A percentile compares a stretch with the other conserved stretches of the same genome.
Conservation (phyloP, 2,113 vertebrate species). For the Tragelaphus buxtoni region DNA sequence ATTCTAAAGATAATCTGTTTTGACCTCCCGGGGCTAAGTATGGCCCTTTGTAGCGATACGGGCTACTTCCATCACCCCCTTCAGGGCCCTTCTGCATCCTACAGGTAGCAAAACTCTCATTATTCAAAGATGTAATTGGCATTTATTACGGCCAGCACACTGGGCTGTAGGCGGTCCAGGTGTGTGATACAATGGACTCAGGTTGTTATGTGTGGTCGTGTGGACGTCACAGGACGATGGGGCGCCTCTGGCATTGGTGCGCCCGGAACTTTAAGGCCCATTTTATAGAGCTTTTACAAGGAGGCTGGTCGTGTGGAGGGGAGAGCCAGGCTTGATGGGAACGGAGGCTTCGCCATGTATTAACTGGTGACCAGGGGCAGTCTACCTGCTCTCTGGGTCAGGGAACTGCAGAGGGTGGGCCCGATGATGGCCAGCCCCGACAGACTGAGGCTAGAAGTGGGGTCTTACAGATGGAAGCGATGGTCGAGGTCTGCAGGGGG, state of each 20-base stretch:
- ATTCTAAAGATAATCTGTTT: neutral
- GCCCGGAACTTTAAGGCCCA: neutral
- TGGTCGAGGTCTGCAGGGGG: too few relatives aligned
- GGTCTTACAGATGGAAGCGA: neutral
- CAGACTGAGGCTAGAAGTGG: neutral
- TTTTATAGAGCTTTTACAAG: slow-evolving; percentile 48
- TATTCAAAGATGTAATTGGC: slow-evolving; percentile 32
- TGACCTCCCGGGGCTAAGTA: neutral
- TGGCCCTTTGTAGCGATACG: neutral
- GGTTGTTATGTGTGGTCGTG: neutral
- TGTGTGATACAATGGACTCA: neutral
- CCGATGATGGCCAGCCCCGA: neutral
- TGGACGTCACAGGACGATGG: neutral
- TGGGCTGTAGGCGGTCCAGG: neutral
- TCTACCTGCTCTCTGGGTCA: neutral
- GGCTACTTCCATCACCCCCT: neutral
- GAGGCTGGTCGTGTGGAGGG: neutral
- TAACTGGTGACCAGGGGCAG: neutral
- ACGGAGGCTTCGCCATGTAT: neutral
- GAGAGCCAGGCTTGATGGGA: neutral
- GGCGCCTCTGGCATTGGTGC: neutral
- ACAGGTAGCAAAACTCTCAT: slow-evolving; percentile 18
- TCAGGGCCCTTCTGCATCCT: neutral
- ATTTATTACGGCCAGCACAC: neutral
- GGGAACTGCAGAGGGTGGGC: too few relatives aligned